Evolutionary conservation across 2,888 invertebrate species (phyloP).

Genomic region (Pristionchus arcanus): DNA sequence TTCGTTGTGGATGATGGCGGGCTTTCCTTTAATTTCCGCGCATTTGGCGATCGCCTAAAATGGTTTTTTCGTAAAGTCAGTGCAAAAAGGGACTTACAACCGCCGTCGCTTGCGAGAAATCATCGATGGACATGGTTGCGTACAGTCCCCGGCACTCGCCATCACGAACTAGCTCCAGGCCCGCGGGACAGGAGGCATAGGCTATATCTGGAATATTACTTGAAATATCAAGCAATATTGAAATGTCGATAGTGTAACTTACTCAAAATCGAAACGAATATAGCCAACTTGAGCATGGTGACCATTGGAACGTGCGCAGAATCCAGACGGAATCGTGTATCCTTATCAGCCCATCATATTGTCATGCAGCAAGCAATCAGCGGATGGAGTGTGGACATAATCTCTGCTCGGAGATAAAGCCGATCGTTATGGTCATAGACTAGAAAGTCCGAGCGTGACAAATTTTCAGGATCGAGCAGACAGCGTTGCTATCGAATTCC

Average conservation of each 20-base stretch:
- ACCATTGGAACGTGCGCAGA: neutral
- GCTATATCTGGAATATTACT: too few species aligned
- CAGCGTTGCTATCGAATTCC: too few species aligned
- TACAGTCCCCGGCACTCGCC: neutral
- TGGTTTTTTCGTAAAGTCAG: too few species aligned
- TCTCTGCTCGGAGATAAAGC: neutral
- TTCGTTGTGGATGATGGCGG: neutral
- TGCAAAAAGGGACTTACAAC: neutral
- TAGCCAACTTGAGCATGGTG: neutral
- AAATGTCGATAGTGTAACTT: neutral
- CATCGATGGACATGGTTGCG: neutral
- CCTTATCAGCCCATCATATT: neutral
- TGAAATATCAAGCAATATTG: neutral
- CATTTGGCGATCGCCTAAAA: constrained; percentile 7
- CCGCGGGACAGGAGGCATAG: neutral
- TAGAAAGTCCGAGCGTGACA: neutral
- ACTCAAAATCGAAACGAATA: neutral
- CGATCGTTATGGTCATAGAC: neutral
- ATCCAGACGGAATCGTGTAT: neutral
- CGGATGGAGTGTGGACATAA: neutral
- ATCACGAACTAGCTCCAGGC: neutral
- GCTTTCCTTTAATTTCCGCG: neutral
- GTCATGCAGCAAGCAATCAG: neutral
- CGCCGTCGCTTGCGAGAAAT: neutral
- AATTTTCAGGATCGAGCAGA: neutral